These are phyloP conservation scores for Steinernema carpocapsae DNA, from an alignment of 2,888 invertebrate species.

Conservation along the genomic window DNA sequence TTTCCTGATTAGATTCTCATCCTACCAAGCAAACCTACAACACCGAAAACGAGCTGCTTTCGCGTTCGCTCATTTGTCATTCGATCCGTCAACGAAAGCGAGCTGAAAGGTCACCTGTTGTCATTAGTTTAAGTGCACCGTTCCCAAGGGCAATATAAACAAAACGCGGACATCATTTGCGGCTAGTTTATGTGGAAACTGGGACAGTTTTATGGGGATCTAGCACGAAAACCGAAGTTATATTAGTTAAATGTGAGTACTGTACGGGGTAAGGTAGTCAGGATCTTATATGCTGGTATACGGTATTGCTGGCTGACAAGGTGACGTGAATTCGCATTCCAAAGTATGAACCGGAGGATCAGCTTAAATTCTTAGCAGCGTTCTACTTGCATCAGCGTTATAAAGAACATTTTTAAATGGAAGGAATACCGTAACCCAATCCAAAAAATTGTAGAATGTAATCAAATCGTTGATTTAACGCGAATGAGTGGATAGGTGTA, in stretches of 20 bases:
- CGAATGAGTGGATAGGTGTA: no score
- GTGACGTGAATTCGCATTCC: not conserved
- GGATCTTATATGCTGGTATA: not conserved
- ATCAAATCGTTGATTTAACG: no score
- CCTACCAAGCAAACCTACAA: not conserved
- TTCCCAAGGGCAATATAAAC: constrained; percentile 25
- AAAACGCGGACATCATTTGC: not conserved
- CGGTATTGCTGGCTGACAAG: not conserved
- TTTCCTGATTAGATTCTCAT: not conserved
- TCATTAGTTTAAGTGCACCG: constrained; percentile 25
- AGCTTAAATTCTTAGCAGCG: no score
- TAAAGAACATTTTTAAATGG: no score
- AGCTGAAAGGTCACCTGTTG: constrained; percentile 30
- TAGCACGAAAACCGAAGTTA: no score
- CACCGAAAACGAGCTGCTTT: not conserved
- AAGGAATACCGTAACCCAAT: no score
- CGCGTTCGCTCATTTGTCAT: not conserved
- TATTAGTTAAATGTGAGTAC: no score
- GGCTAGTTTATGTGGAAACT: not conserved
- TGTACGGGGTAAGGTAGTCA: not conserved
- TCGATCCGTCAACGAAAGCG: not conserved
- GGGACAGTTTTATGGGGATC: no score
- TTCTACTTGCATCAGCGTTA: no score
- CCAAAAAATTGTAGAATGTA: no score
- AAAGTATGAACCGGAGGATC: not conserved